Conservation (phyloP, 2,888 invertebrate genomes). For the Trissolcus brochymenae region DNA sequence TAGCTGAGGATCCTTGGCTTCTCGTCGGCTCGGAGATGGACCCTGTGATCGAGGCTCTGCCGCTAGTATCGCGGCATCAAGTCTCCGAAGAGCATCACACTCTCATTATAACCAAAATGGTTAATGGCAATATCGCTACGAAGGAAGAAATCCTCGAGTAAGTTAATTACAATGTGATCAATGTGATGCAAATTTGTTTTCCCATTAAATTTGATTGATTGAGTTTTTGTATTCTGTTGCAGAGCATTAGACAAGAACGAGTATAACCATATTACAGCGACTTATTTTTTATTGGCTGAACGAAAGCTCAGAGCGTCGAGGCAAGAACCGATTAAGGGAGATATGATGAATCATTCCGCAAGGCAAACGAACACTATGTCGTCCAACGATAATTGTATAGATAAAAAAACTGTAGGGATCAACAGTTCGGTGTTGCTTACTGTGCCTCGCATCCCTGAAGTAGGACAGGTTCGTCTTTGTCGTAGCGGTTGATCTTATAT, state of each 20-base stretch:
- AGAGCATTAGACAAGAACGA: constrained; percentile 95
- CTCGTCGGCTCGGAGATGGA: constrained; percentile 78
- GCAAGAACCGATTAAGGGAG: constrained; percentile 79
- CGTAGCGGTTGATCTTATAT: not conserved
- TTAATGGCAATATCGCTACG: constrained; percentile 94
- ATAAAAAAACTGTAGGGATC: constrained; percentile 67
- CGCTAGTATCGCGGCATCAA: constrained; percentile 92
- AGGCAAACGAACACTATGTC: constrained; percentile 67
- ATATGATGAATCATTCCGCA: constrained; percentile 70
- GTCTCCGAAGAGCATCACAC: constrained; percentile 94
- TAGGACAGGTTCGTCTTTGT: constrained; percentile 79
- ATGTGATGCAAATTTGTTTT: not conserved
- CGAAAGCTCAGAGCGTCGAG: constrained; percentile 89
- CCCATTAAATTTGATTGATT: not conserved
- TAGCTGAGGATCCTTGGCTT: constrained; percentile 91
- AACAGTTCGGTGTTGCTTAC: constrained; percentile 77
- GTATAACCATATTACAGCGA: constrained; percentile 98
- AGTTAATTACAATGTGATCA: constrained; percentile 68
- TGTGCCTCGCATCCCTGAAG: constrained; percentile 83
- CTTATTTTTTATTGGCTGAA: constrained; percentile 97
- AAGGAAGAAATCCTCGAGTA: constrained; percentile 95
- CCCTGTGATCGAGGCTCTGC: constrained; percentile 80
- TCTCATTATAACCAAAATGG: constrained; percentile 96
- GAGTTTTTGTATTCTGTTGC: constrained; percentile 60
- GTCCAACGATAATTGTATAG: constrained; percentile 63